Base-by-base conservation (phyloP, 2,113 vertebrate genomes). In the Carassius auratus region DNA sequence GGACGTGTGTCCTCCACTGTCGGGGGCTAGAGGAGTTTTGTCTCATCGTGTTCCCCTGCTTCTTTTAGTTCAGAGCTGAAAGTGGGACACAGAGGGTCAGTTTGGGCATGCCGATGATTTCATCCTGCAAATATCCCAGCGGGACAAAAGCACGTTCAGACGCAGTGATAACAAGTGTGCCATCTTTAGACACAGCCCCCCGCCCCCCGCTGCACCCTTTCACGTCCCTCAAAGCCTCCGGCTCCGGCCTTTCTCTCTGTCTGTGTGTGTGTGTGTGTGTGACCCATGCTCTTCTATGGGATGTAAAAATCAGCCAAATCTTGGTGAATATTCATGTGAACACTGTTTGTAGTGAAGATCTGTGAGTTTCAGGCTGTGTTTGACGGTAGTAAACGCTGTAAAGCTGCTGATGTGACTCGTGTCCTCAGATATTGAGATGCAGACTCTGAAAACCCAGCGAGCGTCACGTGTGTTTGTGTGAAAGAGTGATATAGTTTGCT, bases 131-230 rank as follows among this genome's bases (percentile, higher is more conserved):
- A 87, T 89, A 92, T 92, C 88, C 84, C 71, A 81, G 23, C 33
- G 17, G 50, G 86, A 93, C 90, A 93, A 91, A 90, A 84, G 36
- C 84, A 87, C 33, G 87, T 90, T 88, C 68, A 89, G 87, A 78
- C 86, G 80, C 64, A 50, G 85, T 78, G 87, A 84, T 87, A 83
- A 77, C 84, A 90, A 89, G 89, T 89, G 84, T 89, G 87, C 81
- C 84, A 87, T 84, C 79, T 23, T 84, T 85, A 87, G 75, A 80
- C 13, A 68, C 62, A 78, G 55, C 76, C 21, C 8, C 42, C 42
- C 30, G 30, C 30, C 42, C 30, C 1, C 30, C 64, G 6, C 42
- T 42, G 42, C 42, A 45, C 2, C 45, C 45, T 48, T 48, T 48
- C 45, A 48, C 8, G 45, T 61, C n/a, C 26, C 57, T 77, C 50